A percentile compares a stretch with the other conserved stretches of the same genome.
phyloP scores from a whole-genome alignment of 2,797 vertebrate species.

The Apodemus agrarius region DNA sequence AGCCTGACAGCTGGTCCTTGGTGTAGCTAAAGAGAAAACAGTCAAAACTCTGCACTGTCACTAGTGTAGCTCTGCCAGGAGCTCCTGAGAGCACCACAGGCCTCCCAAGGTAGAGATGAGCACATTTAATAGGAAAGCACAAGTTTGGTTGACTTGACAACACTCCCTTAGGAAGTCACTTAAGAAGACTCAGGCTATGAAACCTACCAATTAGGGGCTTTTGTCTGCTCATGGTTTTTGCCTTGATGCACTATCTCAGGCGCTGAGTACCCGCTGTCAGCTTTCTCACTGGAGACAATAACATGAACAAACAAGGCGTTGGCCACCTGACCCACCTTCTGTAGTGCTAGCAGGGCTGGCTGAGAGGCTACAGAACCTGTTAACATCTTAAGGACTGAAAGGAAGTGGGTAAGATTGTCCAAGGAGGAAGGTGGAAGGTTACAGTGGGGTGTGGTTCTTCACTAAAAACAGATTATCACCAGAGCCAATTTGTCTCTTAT shows the following conservation, averaged over 20 bases:
- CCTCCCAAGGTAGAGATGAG: constrained; percentile 12
- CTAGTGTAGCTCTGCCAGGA: neutral
- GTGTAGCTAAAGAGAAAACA: constrained; percentile 1
- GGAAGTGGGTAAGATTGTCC: constrained; percentile 8
- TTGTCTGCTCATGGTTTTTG: neutral
- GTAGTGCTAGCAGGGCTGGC: neutral
- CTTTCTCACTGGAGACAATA: neutral
- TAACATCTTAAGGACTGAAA: neutral
- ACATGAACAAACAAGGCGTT: neutral
- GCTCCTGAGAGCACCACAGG: constrained; percentile 30
- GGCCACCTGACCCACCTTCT: neutral
- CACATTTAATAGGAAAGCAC: neutral
- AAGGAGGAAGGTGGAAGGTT: neutral
- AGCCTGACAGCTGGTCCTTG: constrained; percentile 9
- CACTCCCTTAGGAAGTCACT: constrained; percentile 40
- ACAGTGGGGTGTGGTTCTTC: neutral
- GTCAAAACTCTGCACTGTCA: neutral
- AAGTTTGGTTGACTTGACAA: constrained; percentile 59
- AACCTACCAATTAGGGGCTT: neutral
- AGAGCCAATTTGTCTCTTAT: neutral
- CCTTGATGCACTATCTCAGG: neutral
- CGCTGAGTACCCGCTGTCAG: neutral
- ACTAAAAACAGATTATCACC: neutral
- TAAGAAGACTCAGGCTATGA: neutral
- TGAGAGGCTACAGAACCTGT: neutral